Conservation (phyloP, 2,888 invertebrate genomes). For the Aphrophora alni region DNA sequence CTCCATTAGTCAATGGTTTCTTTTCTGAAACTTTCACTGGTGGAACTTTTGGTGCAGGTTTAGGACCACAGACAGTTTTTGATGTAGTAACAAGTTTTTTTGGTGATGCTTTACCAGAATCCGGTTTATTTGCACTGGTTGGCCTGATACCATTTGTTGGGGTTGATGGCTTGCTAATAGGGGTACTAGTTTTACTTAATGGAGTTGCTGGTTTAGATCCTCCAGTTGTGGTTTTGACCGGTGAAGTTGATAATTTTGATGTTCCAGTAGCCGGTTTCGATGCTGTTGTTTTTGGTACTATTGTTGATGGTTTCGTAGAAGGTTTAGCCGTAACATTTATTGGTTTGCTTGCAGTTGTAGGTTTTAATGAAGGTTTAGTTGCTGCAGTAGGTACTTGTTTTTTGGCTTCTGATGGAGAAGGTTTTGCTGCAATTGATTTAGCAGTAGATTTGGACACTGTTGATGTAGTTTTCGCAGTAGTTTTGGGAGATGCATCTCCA, state of each 20-base stretch:
- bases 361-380: constrained; percentile 3
- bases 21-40: constrained; percentile 56
- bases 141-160: constrained; percentile 45
- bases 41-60: constrained; percentile 38
- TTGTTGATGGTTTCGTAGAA: constrained; percentile 41
- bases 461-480: background rate
- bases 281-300: constrained; percentile 38
- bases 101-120: constrained; percentile 55
- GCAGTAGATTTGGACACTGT: constrained; percentile 35
- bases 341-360: background rate
- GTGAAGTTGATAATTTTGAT: constrained; percentile 45
- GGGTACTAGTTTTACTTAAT: constrained; percentile 31
- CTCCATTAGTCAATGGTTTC: constrained; percentile 65
- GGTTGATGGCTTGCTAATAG: constrained; percentile 43
- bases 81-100: constrained; percentile 50
- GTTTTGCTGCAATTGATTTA: constrained; percentile 34
- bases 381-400: constrained; percentile 46
- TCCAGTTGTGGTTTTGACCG: constrained; percentile 45
- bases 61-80: constrained; percentile 21
- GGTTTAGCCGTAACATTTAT: constrained; percentile 34
- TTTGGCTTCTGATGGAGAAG: constrained; percentile 4
- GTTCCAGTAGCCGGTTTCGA: constrained; percentile 39
- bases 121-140: constrained; percentile 48
- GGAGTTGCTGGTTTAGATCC: constrained; percentile 28
- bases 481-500: constrained; percentile 11